A percentile compares a stretch with the other conserved stretches of the same genome.
Evolutionary conservation across 2,797 vertebrate genomes (phyloP).

Genomic region (Cuniculus paca): DNA sequence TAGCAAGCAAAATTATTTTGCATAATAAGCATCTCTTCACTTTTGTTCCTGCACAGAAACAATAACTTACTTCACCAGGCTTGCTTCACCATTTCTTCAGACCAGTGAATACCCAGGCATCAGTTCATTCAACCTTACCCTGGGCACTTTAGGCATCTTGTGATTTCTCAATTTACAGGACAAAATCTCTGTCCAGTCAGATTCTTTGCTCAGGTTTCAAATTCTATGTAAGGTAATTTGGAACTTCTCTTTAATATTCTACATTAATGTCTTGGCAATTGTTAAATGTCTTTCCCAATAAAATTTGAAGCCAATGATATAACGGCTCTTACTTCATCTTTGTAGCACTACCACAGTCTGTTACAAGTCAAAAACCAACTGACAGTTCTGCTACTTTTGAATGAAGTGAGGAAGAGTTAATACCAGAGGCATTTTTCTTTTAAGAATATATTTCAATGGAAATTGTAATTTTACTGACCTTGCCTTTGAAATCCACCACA

Average conservation of each 20-base stretch:
- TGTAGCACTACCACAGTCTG: not conserved
- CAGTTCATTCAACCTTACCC: constrained; percentile 43
- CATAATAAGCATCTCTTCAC: constrained; percentile 55
- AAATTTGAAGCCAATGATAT: constrained; percentile 42
- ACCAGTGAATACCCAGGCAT: constrained; percentile 63
- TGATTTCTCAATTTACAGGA: constrained; percentile 43
- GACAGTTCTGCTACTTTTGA: not conserved
- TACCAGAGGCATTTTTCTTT: not conserved
- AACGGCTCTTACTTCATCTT: not conserved
- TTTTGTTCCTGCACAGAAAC: constrained; percentile 58
- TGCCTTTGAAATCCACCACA: not conserved
- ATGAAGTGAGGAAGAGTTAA: not conserved
- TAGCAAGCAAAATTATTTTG: constrained; percentile 58
- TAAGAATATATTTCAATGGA: not conserved
- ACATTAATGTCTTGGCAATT: constrained; percentile 47
- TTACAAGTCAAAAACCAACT: not conserved
- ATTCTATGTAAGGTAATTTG: constrained; percentile 33
- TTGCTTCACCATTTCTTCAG: constrained; percentile 28
- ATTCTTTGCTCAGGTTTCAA: constrained; percentile 35
- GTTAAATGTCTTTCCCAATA: constrained; percentile 47
- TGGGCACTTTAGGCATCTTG: constrained; percentile 20
- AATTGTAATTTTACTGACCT: constrained; percentile 28
- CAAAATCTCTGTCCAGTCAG: constrained; percentile 48
- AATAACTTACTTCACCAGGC: constrained; percentile 34
- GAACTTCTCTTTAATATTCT: constrained; percentile 46